Evolutionary conservation across 2,888 invertebrate species (phyloP).

Genomic region (Halictus ligatus): DNA sequence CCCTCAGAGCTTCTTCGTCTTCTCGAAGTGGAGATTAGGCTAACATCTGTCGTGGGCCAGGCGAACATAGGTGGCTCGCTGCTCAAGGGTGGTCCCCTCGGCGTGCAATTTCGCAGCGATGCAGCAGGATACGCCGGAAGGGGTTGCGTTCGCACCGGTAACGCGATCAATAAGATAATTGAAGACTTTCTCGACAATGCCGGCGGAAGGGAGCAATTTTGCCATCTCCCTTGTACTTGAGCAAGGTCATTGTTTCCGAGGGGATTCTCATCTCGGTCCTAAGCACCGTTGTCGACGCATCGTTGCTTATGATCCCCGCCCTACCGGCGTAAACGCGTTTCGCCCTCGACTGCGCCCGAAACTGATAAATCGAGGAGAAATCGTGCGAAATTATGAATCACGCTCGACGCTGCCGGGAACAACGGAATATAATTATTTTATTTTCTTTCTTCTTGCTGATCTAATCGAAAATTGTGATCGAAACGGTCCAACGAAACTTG

Average conservation of each 20-base stretch:
- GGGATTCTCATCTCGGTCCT: constrained; percentile 61
- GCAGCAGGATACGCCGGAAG: constrained; percentile 65
- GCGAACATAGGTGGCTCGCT: neutral
- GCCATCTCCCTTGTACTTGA: constrained; percentile 63
- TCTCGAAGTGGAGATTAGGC: neutral
- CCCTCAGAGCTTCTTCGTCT: neutral
- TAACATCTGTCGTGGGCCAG: constrained; percentile 7
- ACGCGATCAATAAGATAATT: constrained; percentile 79
- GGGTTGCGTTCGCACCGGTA: constrained; percentile 71
- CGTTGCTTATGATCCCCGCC: constrained; percentile 50
- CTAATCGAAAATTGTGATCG: no score
- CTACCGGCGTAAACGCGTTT: constrained; percentile 24
- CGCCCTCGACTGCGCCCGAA: neutral
- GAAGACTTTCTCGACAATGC: constrained; percentile 77
- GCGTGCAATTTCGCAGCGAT: constrained; percentile 41
- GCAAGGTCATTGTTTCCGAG: constrained; percentile 69
- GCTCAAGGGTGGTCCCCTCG: constrained; percentile 50
- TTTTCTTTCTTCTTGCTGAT: no score
- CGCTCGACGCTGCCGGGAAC: neutral
- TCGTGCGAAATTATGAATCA: constrained; percentile 31
- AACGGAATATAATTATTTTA: neutral
- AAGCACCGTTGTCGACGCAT: constrained; percentile 43
- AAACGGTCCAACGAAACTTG: no score
- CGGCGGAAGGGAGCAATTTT: constrained; percentile 77
- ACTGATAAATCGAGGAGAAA: constrained; percentile 30